Base-by-base conservation (phyloP, 2,797 vertebrate species). In the Catamblyrhynchus diadema region DNA sequence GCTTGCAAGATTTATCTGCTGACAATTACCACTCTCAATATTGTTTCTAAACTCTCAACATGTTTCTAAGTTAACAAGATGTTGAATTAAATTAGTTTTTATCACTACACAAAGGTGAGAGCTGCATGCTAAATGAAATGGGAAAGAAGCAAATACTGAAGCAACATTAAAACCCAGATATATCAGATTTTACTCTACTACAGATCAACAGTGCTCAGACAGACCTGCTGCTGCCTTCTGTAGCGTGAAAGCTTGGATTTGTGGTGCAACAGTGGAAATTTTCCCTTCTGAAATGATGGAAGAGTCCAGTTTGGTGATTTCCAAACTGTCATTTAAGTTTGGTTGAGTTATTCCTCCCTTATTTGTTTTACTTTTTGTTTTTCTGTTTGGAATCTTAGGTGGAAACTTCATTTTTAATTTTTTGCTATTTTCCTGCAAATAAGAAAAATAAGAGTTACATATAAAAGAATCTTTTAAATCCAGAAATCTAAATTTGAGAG, bases 401-500 rank as follows among this genome's bases (percentile, higher is more conserved):
- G 99, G 99, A 97, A 99, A 99, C 98, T 99, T 99, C 99, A 99
- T 99, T 98, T 99, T 99, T 95, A 99, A 96, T 97, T 99, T 99
- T 98, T 99, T 99, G 94, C 99, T 99, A 96, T 99, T 99, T 95
- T 99, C 99, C 99, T 99, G 96, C 93, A 96, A 94, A 81, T 33
- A 88, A 92, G 53, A 88, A 91, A 33, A 93, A 6, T 0, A 30
- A 86, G 32, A 88, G 53, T 91, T 59, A 88, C 30, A 33, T 0
- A 30, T 1, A 25, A 10, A 47, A 54, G 32, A 42, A 4, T 3
- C 12, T 72, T 28, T 71, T 21, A 21, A 83, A 35, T 42, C 57
- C 44, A 67, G 35, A 22, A 67, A 54, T 56, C 24, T 50, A 18
- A 72, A 61, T 14, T 14, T 5, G 20, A 47, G 88, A 78, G 23